Evolutionary conservation across 2,797 vertebrate genomes (phyloP).

Genomic region (Alauda arvensis): DNA sequence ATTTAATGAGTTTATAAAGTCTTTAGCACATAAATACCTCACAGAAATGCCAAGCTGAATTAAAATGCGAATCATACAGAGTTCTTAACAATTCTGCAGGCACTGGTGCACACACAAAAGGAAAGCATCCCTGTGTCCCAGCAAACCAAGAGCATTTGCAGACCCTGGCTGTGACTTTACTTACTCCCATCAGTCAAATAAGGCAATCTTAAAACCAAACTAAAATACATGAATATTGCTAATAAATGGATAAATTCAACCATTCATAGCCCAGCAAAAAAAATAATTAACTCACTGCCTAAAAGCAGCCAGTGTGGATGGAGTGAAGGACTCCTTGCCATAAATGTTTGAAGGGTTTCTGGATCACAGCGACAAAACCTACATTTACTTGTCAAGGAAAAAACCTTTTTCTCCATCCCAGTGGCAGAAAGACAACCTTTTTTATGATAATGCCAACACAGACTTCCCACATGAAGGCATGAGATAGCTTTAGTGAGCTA

Average conservation of each 20-base stretch:
- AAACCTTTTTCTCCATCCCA: not conserved
- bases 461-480: not conserved
- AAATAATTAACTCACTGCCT: not conserved
- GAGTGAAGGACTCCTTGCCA: not conserved
- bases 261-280: not conserved
- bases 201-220: not conserved
- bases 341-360: not conserved
- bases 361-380: not conserved
- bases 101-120: not conserved
- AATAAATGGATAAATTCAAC: not conserved
- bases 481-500: not conserved
- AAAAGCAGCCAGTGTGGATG: not conserved
- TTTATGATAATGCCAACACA: not conserved
- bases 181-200: not conserved
- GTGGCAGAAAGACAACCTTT: not conserved
- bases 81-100: not conserved
- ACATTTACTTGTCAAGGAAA: not conserved
- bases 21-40: not conserved
- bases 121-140: not conserved
- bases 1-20: not conserved
- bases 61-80: not conserved
- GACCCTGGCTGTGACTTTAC: fast-evolving
- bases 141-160: not conserved
- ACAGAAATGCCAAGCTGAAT: not conserved
- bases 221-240: not conserved